Base-by-base conservation (phyloP, 53 echinoderm and acorn worm species). In the Paracentrotus lividus region DNA sequence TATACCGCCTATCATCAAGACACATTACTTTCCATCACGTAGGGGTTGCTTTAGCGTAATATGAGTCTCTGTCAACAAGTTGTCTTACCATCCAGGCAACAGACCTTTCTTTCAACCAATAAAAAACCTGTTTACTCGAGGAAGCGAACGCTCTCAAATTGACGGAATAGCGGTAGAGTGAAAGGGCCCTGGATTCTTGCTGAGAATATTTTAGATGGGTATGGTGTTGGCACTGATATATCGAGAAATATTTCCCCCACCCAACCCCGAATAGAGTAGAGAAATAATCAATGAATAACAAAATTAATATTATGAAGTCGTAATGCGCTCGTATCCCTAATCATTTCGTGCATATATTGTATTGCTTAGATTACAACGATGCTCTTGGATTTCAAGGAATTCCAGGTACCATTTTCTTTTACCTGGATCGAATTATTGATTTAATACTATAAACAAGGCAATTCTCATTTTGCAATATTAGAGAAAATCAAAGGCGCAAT, bases 21-120 rank as follows among this genome's bases (percentile, higher is more conserved):
- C 81, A 81, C 47, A 81, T 81, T 81, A 81, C 45, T 81, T 45
- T 27, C 47, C 47, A n/a, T n/a, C n/a, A 81, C 12, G 45, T 12
- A 24, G 32, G 38, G 13, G 15, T 34, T 27, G 0, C 86, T 13
- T 54, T n/a, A n/a, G 86, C 9, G 86, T 86, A 86, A 86, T 47
- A 47, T 20, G 86, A 86, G 86, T 86, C 86, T 86, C 31, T 52
- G 86, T 86, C 86, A 86, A 86, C 86, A 86, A 86, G 53, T 56
- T 86, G 55, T 7, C 14, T 55, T 86, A 24, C 55, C 86, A 55
- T 54, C 47, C 27, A 55, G 56, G 23, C 15, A 23, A 34, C 33
- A 31, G 55, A 86, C 86, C 56, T 86, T 47, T 53, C 56, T 45
- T 34, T 54, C 55, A 32, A 54, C 86, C 86, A 86, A 8, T 86